Evolutionary conservation across 2,113 vertebrate genomes (phyloP).

Genomic region (Pycnonotus jocosus): DNA sequence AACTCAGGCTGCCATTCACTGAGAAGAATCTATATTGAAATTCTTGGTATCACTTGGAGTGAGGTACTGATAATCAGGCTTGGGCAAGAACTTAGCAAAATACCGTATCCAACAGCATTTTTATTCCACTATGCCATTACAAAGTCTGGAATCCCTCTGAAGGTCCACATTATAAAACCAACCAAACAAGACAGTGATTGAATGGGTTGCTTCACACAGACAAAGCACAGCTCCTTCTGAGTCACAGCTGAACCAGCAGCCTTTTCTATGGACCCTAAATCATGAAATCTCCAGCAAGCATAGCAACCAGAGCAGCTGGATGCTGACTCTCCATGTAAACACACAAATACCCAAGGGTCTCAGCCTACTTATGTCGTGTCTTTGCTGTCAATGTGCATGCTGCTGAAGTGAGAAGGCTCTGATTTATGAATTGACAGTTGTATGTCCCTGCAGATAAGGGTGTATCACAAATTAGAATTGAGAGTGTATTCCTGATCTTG

Average conservation of each 20-base stretch:
- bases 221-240: neutral
- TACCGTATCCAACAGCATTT: fast-evolving
- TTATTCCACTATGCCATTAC: neutral
- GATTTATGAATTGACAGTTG: constrained; percentile 26
- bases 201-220: neutral
- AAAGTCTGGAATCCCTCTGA: neutral
- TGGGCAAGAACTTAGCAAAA: neutral
- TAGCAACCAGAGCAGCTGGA: neutral
- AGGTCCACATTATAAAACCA: neutral
- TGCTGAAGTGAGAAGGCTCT: neutral
- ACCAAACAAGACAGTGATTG: neutral
- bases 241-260: neutral
- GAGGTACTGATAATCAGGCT: neutral
- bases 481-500: neutral
- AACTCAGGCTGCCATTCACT: neutral
- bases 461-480: neutral
- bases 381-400: constrained; percentile 3
- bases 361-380: neutral
- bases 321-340: neutral
- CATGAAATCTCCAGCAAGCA: neutral
- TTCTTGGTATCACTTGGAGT: neutral
- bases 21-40: neutral
- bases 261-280: neutral
- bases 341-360: constrained; percentile 7
- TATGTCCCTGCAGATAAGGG: neutral